A percentile compares a stretch with the other conserved stretches of the same genome.
These are phyloP conservation scores for Steinernema khuongi DNA, from an alignment of 1,140 invertebrate species.

Conservation along the genomic window DNA sequence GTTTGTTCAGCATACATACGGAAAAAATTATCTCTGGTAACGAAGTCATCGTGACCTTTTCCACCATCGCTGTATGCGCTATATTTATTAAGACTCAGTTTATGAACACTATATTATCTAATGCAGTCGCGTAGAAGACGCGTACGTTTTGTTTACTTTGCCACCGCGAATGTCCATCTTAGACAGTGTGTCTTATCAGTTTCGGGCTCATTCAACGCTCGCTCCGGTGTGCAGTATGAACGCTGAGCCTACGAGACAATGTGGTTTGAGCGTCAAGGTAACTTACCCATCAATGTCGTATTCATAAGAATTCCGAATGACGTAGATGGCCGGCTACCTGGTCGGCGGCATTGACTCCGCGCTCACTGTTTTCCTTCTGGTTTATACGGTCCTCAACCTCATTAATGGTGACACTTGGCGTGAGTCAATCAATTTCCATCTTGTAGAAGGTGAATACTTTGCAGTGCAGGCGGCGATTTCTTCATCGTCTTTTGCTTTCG, in stretches of 20 bases:
- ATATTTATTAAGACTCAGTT: too few relatives aligned
- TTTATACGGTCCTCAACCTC: neutral
- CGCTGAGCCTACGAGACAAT: neutral
- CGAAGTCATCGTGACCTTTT: too few relatives aligned
- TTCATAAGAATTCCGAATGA: too few relatives aligned
- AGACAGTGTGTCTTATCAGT: neutral
- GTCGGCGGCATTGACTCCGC: neutral
- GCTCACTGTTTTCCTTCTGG: neutral
- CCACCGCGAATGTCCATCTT: neutral
- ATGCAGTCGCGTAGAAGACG: neutral
- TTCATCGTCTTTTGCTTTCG: neutral
- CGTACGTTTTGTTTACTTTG: neutral
- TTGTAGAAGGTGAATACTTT: neutral
- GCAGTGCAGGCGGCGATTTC: neutral
- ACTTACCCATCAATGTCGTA: too few relatives aligned
- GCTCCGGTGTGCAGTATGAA: neutral
- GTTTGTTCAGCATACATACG: too few relatives aligned
- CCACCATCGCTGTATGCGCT: too few relatives aligned
- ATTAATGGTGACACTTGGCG: conserved; percentile 9
- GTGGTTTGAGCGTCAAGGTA: neutral
- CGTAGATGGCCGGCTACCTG: neutral
- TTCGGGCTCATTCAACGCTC: neutral
- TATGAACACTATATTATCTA: too few relatives aligned
- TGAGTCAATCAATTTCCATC: neutral
- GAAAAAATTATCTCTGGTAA: too few relatives aligned